Base-by-base conservation (phyloP, 2,113 vertebrate species). In the Corvus hawaiiensis region DNA sequence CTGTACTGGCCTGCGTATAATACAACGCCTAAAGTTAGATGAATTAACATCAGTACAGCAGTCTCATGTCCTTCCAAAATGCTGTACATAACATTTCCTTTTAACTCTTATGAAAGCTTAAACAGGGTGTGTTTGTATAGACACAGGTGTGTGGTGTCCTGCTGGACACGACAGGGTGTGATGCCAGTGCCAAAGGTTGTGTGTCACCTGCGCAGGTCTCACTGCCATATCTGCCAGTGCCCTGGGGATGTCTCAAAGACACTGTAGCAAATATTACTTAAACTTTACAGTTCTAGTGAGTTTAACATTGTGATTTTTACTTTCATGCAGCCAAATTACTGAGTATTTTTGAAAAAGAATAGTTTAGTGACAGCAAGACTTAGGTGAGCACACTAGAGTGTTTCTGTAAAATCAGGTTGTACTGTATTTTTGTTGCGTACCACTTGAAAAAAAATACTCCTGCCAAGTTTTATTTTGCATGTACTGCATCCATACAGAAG, bases 201-300 rank as follows among this genome's bases (percentile, higher is more conserved):
- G 46, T 43, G 28, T 85, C 27, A 35, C 58, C 56, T 82, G n/a
- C 0, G 0, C 18, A 16, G 41, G 46, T 80, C 13, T 71, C 63
- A 5, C 23, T 46, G 48, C 49, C 4, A 0, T 16, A 11, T 14
- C 67, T 90, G 28, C 63, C 44, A 12, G 32, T 61, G 54, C 41
- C 0, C 0, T 19, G 30, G 35, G 64, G 51, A 20, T 77, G 26
- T 62, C 75, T 61, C 6, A 33, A 56, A 71, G 44, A 11, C n/a
- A 18, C 19, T n/a, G 10, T 15, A 12, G 33, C 61, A 18, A 56
- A 1, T 72, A 21, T 32, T 67, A 5, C 66, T 75, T 90, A 23
- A 66, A 73, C 51, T 90, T 88, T 14, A 37, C 20, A 10, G 16
- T 61, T 32, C 15, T 55, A 39, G 28, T 23, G 19, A 68, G 27